Evolutionary conservation across 2,113 vertebrate species (phyloP).

Genomic region (Colossoma macropomum): DNA sequence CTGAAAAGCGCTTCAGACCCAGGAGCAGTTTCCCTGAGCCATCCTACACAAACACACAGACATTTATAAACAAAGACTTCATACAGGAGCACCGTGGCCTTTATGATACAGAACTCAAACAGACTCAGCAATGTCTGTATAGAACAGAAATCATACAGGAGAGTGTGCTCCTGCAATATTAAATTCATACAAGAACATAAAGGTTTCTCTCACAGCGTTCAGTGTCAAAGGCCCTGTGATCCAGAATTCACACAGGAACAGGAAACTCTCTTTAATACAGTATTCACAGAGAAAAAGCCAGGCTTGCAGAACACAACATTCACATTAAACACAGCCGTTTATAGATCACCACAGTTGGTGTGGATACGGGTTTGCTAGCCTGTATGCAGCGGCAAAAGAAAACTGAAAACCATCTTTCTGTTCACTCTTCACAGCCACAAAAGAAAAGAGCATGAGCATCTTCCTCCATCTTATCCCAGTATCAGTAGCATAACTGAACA

Average conservation of each 20-base stretch:
- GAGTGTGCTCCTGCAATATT: not conserved
- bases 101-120: conserved; percentile 3
- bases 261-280: not conserved
- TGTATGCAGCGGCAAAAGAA: too few species aligned
- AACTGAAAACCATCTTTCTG: too few species aligned
- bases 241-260: not conserved
- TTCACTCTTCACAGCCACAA: too few species aligned
- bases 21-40: conserved; percentile 18
- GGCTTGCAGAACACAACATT: not conserved
- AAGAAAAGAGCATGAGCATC: too few species aligned
- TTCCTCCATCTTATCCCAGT: too few species aligned
- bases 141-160: not conserved
- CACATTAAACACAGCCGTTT: not conserved
- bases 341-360: not conserved
- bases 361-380: too few species aligned
- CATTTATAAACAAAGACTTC: not conserved
- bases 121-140: too few species aligned
- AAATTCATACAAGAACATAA: not conserved
- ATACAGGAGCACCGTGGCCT: conserved; percentile 10
- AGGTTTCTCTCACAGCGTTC: not conserved
- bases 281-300: not conserved
- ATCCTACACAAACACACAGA: not conserved
- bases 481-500: too few species aligned
- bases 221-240: not conserved
- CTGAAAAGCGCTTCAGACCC: conserved; percentile 23